Conservation (phyloP, 1,140 invertebrate genomes). For the Myzus persicae region DNA sequence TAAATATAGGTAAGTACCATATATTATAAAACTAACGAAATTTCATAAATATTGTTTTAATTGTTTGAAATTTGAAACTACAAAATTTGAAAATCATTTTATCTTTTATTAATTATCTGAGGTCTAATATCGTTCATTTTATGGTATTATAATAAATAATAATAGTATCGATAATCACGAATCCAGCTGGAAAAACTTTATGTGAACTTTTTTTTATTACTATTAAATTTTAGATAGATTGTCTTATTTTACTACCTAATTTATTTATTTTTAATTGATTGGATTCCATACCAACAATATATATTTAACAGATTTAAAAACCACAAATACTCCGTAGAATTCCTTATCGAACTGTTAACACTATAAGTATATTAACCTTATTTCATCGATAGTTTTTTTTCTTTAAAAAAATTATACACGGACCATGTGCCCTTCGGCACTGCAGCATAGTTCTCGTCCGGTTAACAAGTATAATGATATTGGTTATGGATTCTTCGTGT, state of each 20-base stretch:
- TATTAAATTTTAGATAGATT: not conserved
- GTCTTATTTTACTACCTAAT: not conserved
- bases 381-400: conserved; percentile 16
- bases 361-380: not conserved
- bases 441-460: not conserved
- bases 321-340: not conserved
- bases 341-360: not conserved
- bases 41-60: not conserved
- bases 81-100: not conserved
- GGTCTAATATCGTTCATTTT: not conserved
- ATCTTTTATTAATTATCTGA: not conserved
- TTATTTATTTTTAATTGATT: not conserved
- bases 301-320: not conserved
- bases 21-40: not conserved
- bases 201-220: not conserved
- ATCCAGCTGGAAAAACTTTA: not conserved
- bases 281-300: not conserved
- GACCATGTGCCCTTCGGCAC: not conserved
- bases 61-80: not conserved
- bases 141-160: not conserved
- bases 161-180: not conserved
- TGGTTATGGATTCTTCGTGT: conserved; percentile 19
- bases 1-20: too few species aligned
- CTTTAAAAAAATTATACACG: not conserved
- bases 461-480: conserved; percentile 16